A percentile compares a stretch with the other conserved stretches of the same genome.
These are phyloP conservation scores for Sebastes melanostomus DNA, from an alignment of 2,797 vertebrate species.

Conservation along the genomic window DNA sequence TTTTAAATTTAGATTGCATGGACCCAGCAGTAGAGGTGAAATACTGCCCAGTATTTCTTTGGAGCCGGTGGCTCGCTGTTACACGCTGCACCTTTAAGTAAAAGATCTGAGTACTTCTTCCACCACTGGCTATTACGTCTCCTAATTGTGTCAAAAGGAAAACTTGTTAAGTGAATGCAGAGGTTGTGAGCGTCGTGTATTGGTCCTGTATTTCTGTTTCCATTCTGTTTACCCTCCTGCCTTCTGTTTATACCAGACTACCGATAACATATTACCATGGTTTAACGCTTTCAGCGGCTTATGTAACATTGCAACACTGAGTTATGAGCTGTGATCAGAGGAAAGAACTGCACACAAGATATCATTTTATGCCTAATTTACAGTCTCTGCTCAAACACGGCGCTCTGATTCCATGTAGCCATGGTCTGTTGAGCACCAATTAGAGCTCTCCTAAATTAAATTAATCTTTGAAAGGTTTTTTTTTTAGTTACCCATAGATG, in stretches of 20 bases:
- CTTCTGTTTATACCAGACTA: slow-evolving; percentile 3
- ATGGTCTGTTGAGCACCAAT: slow-evolving; percentile 60
- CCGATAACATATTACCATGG: slow-evolving; percentile 9
- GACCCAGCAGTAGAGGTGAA: too few relatives aligned
- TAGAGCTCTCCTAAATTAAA: slow-evolving; percentile 59
- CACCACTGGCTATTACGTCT: background rate
- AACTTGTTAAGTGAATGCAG: background rate
- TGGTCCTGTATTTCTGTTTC: slow-evolving; percentile 1
- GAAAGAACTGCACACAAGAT: slow-evolving; percentile 36
- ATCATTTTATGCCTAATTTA: slow-evolving; percentile 51
- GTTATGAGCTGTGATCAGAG: slow-evolving; percentile 40
- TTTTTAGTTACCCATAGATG: slow-evolving; percentile 53
- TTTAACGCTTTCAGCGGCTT: slow-evolving; percentile 8
- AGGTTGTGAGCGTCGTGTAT: background rate
- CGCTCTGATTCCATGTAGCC: slow-evolving; percentile 39
- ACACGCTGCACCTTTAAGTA: background rate
- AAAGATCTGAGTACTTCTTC: background rate
- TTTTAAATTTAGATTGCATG: too few relatives aligned
- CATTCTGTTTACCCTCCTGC: slow-evolving; percentile 6
- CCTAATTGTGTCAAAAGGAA: slow-evolving; percentile 7
- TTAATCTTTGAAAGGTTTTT: slow-evolving; percentile 40
- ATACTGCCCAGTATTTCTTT: background rate
- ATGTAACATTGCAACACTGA: slow-evolving; percentile 33
- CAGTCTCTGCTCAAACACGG: slow-evolving; percentile 45
- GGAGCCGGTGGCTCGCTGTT: background rate